Evolutionary conservation across 2,888 invertebrate genomes (phyloP).

Genomic region (Acrobasis consociella): DNA sequence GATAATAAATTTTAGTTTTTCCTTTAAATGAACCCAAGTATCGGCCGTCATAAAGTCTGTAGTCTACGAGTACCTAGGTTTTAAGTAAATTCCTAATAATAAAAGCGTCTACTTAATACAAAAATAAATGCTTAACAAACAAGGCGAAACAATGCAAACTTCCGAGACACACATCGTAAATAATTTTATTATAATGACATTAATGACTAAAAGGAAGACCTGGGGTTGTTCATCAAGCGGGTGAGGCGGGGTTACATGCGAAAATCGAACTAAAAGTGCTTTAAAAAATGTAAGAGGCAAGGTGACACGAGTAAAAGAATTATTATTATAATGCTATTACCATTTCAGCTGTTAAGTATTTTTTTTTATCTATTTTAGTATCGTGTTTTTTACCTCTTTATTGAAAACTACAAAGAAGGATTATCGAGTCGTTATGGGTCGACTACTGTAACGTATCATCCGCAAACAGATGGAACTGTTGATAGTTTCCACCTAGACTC

Average conservation of each 20-base stretch:
- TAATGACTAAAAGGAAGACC: slow-evolving; percentile 16
- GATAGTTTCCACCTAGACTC: not conserved
- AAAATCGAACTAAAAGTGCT: slow-evolving; percentile 10
- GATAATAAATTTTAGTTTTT: no score
- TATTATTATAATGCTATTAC: slow-evolving; percentile 32
- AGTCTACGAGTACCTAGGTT: no score
- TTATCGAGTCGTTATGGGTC: no score
- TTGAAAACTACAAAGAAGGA: no score
- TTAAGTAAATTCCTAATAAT: slow-evolving; percentile 25
- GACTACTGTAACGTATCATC: no score
- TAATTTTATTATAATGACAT: slow-evolving; percentile 23
- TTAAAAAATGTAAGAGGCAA: slow-evolving; percentile 28
- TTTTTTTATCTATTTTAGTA: no score
- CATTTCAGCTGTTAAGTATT: not conserved
- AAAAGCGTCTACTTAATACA: slow-evolving; percentile 38
- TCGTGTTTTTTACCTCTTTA: no score
- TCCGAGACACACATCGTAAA: slow-evolving; percentile 40
- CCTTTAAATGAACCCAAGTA: no score
- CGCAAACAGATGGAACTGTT: no score
- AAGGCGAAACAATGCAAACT: slow-evolving; percentile 61
- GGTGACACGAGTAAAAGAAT: slow-evolving; percentile 25
- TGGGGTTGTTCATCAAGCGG: slow-evolving; percentile 6
- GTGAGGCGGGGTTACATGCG: not conserved
- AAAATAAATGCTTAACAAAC: slow-evolving; percentile 54
- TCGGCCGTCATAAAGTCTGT: no score